These are phyloP conservation scores for Karalla daura DNA, from an alignment of 2,797 vertebrate genomes.

Conservation along the genomic window DNA sequence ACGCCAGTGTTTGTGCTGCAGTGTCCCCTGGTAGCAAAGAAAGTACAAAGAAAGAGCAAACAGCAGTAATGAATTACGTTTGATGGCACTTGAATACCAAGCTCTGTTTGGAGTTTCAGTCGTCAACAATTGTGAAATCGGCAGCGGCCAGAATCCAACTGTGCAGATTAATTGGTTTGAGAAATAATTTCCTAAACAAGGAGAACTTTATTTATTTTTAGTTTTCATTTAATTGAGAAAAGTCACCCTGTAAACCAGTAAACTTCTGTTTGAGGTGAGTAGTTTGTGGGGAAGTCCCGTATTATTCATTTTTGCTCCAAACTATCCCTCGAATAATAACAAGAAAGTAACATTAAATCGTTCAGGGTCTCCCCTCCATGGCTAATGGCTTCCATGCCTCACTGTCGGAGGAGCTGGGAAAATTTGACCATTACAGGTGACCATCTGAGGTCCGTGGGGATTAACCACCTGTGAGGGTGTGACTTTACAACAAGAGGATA, in stretches of 20 bases:
- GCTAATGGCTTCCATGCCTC: conserved; percentile 68
- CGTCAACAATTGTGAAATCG: neutral
- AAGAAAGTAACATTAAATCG: conserved; percentile 18
- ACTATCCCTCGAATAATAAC: neutral
- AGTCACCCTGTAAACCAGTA: neutral
- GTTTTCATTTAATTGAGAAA: no score
- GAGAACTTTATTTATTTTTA: conserved; percentile 2
- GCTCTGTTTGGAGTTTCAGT: conserved; percentile 4
- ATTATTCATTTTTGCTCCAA: neutral
- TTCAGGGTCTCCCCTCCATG: conserved; percentile 35
- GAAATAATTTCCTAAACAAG: conserved; percentile 4
- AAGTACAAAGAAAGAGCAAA: conserved; percentile 20
- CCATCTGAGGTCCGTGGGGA: conserved; percentile 57
- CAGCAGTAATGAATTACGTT: conserved; percentile 7
- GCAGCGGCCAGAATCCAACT: neutral
- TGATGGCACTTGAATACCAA: neutral
- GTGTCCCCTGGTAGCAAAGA: conserved; percentile 50
- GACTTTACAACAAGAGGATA: conserved; percentile 57
- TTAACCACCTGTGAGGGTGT: conserved; percentile 66
- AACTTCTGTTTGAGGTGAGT: neutral
- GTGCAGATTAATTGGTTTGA: neutral
- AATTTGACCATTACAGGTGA: conserved; percentile 61
- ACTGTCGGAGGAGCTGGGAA: conserved; percentile 57
- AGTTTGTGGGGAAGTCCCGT: neutral
- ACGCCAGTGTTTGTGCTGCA: conserved; percentile 55